Evolutionary conservation across 2,797 vertebrate species (phyloP).

Genomic region (Sebastes iracundus): DNA sequence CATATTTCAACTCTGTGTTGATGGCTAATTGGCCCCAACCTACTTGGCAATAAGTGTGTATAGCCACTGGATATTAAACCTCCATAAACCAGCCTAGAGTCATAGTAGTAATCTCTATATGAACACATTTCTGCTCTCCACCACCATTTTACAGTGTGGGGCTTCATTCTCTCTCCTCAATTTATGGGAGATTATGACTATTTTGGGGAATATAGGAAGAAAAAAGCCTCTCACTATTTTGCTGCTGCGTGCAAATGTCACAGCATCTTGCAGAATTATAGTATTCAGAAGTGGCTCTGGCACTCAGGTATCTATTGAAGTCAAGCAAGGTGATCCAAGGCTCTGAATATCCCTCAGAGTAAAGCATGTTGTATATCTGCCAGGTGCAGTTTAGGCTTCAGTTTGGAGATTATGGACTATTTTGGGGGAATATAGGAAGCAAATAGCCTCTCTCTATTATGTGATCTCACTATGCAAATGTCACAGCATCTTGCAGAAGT

Average conservation of each 20-base stretch:
- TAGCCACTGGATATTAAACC: neutral
- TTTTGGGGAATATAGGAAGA: slow-evolving; percentile 12
- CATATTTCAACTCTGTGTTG: neutral
- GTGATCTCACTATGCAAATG: too few species aligned
- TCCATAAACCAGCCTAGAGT: neutral
- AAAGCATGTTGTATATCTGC: neutral
- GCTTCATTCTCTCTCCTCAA: slow-evolving; percentile 18
- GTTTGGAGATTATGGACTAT: too few species aligned
- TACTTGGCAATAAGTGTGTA: neutral
- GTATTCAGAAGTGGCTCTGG: too few species aligned
- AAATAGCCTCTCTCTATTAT: too few species aligned
- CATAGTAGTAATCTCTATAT: slow-evolving; percentile 9
- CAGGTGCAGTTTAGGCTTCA: too few species aligned
- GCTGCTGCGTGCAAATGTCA: neutral
- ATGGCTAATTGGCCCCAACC: neutral
- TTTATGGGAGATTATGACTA: neutral
- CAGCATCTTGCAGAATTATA: neutral
- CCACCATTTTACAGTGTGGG: slow-evolving; percentile 52
- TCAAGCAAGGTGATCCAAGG: too few species aligned
- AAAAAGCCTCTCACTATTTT: neutral
- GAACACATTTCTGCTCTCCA: slow-evolving; percentile 16
- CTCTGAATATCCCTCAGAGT: neutral
- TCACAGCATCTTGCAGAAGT: neutral
- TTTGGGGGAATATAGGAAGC: too few species aligned
- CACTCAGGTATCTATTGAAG: neutral